A percentile compares a stretch with the other conserved stretches of the same genome.
Evolutionary conservation across 2,888 invertebrate genomes (phyloP).

Genomic region (Xylota sylvarum): DNA sequence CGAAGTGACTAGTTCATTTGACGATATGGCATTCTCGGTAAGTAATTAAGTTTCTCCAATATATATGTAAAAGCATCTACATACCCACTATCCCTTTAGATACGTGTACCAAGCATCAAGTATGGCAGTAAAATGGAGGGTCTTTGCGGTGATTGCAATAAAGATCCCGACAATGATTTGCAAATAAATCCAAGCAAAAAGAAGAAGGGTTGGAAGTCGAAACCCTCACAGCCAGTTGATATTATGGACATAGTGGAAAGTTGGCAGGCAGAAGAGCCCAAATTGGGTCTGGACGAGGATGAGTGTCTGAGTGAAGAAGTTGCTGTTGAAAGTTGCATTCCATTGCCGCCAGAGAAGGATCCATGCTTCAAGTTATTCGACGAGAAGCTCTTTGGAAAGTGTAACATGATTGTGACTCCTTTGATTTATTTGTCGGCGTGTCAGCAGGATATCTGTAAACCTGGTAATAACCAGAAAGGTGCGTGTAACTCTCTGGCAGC

Average conservation of each 20-base stretch:
- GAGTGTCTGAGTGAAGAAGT: constrained; percentile 86
- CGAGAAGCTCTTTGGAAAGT: constrained; percentile 87
- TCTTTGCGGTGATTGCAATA: constrained; percentile 91
- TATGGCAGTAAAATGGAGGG: constrained; percentile 91
- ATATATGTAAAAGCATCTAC: neutral
- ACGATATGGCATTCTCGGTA: constrained; percentile 86
- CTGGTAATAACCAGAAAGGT: constrained; percentile 85
- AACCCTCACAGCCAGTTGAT: constrained; percentile 53
- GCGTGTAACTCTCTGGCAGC: constrained; percentile 89
- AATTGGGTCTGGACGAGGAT: constrained; percentile 85
- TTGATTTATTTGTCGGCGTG: constrained; percentile 89
- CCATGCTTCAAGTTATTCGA: constrained; percentile 89
- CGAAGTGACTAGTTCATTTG: constrained; percentile 86
- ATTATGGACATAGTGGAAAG: constrained; percentile 85
- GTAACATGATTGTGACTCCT: constrained; percentile 91
- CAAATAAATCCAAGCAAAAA: constrained; percentile 85
- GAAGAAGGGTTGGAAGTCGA: constrained; percentile 78
- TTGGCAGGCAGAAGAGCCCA: constrained; percentile 86
- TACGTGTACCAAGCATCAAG: constrained; percentile 90
- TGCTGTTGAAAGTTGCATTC: constrained; percentile 85
- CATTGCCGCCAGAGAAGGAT: constrained; percentile 87
- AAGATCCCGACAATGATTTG: constrained; percentile 87
- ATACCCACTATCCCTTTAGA: constrained; percentile 80
- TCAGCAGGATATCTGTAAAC: constrained; percentile 88
- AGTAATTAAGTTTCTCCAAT: constrained; percentile 57